Conservation (phyloP, 1,140 invertebrate species). For the Eufriesea mexicana region DNA sequence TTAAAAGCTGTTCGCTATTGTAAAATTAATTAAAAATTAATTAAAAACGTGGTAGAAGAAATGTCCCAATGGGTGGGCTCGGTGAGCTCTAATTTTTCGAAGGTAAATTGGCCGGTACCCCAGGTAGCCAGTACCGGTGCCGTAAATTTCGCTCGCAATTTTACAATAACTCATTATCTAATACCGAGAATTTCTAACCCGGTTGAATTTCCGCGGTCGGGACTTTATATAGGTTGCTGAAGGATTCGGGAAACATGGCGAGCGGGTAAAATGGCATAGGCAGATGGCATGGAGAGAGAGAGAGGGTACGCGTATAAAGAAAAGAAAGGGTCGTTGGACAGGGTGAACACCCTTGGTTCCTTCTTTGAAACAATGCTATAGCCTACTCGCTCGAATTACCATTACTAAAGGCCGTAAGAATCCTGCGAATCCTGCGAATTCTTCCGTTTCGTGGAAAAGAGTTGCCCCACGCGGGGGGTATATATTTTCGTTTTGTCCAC, state of each 20-base stretch:
- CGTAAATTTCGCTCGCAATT: slow-evolving; percentile 18
- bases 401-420: background rate
- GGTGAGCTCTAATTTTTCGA: background rate
- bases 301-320: background rate
- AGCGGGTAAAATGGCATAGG: too few species aligned
- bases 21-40: too few species aligned
- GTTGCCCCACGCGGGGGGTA: background rate
- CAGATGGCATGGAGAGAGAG: background rate
- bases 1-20: too few species aligned
- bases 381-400: background rate
- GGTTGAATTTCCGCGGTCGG: background rate
- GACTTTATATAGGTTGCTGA: background rate
- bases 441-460: background rate
- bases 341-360: too few species aligned
- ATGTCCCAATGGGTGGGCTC: too few species aligned
- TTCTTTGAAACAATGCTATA: background rate
- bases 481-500: too few species aligned
- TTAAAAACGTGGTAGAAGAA: too few species aligned
- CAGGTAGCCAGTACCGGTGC: background rate
- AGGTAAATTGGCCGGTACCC: background rate
- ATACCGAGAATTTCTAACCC: background rate
- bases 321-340: slow-evolving; percentile 4
- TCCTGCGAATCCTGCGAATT: background rate
- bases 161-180: slow-evolving; percentile 13
- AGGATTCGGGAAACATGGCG: background rate